Conservation (phyloP, 2,113 vertebrate species). For the Crypturellus undulatus region DNA sequence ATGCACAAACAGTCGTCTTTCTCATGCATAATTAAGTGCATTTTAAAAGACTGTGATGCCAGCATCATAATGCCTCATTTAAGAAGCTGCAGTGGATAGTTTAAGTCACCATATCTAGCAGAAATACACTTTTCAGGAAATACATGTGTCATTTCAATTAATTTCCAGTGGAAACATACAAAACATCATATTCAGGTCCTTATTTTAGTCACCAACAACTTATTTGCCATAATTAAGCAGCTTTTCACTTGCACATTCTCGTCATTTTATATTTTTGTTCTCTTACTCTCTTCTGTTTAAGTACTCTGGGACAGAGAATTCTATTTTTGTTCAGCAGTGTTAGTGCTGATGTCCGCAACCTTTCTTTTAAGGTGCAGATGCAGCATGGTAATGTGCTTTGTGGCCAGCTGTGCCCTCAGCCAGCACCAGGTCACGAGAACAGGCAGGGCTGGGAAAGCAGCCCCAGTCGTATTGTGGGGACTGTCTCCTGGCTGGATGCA, state of each 20-base stretch:
- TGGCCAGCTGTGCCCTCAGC: not conserved
- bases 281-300: not conserved
- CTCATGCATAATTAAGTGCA: not conserved
- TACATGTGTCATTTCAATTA: not conserved
- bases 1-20: constrained; percentile 2
- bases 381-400: not conserved
- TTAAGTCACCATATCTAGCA: not conserved
- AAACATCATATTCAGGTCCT: not conserved
- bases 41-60: not conserved
- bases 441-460: not conserved
- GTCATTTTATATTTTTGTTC: not conserved
- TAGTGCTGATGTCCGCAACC: not conserved
- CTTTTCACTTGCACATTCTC: not conserved
- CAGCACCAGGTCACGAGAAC: not conserved
- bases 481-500: not conserved
- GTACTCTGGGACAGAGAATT: not conserved
- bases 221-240: not conserved
- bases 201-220: not conserved
- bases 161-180: not conserved
- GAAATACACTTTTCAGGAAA: not conserved
- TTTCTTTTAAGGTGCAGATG: not conserved
- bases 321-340: not conserved
- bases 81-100: not conserved
- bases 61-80: not conserved
- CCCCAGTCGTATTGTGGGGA: not conserved